These are phyloP conservation scores for Sesia bembeciformis DNA, from an alignment of 2,888 invertebrate genomes.

Conservation along the genomic window DNA sequence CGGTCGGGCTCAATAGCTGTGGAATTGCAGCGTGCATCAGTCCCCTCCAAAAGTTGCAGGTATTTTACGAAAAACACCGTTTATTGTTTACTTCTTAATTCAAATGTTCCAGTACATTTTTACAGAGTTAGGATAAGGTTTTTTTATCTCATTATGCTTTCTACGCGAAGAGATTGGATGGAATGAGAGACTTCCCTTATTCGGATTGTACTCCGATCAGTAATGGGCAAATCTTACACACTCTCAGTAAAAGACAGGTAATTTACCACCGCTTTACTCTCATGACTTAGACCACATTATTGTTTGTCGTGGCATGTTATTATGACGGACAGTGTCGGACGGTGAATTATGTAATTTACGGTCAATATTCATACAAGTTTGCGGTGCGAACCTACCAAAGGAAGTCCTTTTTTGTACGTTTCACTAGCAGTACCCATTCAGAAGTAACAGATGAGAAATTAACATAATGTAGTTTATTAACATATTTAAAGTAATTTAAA, in stretches of 20 bases:
- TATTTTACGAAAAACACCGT: too few species aligned
- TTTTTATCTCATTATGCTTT: too few species aligned
- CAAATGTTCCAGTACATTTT: too few species aligned
- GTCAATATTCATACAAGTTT: conserved; percentile 22
- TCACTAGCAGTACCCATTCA: background rate
- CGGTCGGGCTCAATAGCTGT: too few species aligned
- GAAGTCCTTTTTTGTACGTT: background rate
- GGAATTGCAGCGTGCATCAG: too few species aligned
- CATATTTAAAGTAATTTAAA: background rate
- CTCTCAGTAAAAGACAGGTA: background rate
- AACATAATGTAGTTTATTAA: background rate
- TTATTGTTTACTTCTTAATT: too few species aligned
- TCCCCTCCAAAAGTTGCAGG: too few species aligned
- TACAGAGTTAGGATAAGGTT: too few species aligned
- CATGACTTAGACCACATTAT: conserved; percentile 27
- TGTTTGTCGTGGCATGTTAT: conserved; percentile 54
- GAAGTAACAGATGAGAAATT: background rate
- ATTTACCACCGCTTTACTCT: conserved; percentile 4
- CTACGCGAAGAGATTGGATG: too few species aligned
- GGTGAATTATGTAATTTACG: conserved; percentile 63
- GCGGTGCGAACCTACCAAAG: background rate
- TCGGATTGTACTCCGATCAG: too few species aligned
- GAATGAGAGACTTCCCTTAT: too few species aligned
- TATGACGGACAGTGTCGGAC: conserved; percentile 40
- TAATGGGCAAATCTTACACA: too few species aligned